A percentile compares a stretch with the other conserved stretches of the same genome.
Conservation (phyloP, 1,140 invertebrate species). For the Sitobion miscanthi region DNA sequence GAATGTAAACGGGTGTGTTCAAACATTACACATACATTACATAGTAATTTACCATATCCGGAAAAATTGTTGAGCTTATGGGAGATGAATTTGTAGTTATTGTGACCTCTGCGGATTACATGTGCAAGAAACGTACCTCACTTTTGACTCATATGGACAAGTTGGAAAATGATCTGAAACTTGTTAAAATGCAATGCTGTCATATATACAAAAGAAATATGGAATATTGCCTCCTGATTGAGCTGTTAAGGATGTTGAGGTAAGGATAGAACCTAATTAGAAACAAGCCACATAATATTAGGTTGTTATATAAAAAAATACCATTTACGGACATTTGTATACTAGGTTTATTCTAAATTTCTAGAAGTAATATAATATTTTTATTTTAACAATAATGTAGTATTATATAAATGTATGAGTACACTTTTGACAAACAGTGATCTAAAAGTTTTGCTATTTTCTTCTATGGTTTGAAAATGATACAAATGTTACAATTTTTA, state of each 20-base stretch:
- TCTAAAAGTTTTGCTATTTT: no score
- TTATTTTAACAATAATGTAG: no score
- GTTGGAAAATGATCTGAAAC: conserved; percentile 59
- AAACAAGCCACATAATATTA: background rate
- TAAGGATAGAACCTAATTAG: background rate
- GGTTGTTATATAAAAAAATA: no score
- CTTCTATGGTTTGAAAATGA: no score
- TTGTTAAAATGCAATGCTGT: conserved; percentile 58
- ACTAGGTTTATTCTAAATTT: no score
- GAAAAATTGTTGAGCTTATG: conserved; percentile 60
- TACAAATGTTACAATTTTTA: no score
- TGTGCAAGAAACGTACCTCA: conserved; percentile 59
- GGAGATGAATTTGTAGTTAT: conserved; percentile 60
- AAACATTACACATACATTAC: conserved; percentile 53
- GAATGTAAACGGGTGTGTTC: conserved; percentile 57
- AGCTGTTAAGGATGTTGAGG: conserved; percentile 35
- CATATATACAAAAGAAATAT: conserved; percentile 60
- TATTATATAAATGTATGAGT: no score
- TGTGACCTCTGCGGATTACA: conserved; percentile 58
- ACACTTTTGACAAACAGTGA: no score
- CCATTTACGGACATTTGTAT: no score
- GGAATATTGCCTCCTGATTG: conserved; percentile 46
- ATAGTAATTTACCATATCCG: conserved; percentile 59
- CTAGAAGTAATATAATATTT: no score
- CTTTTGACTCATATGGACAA: conserved; percentile 60